Evolutionary conservation across 2,113 vertebrate genomes (phyloP).

Genomic region (Lepus timidus): DNA sequence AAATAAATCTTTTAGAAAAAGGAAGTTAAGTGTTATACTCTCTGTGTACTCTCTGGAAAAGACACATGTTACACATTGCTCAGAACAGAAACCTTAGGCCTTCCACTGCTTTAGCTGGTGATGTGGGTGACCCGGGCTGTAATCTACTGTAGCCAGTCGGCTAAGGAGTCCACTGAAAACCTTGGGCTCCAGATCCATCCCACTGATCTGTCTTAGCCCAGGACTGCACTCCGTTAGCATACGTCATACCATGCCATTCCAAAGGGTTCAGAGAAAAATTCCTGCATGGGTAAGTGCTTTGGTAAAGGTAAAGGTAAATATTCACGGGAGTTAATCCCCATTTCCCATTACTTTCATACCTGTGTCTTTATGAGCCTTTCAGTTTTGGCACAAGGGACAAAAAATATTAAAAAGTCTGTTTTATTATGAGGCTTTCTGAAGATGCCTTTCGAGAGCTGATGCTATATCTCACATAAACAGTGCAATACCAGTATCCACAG

Average conservation of each 20-base stretch:
- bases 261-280: neutral
- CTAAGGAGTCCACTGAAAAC: neutral
- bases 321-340: neutral
- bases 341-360: neutral
- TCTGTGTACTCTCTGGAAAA: neutral
- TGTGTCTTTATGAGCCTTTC: neutral
- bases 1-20: too few species aligned
- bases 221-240: neutral
- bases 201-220: too few species aligned
- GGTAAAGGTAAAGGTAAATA: neutral
- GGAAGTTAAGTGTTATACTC: too few species aligned
- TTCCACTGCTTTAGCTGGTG: neutral
- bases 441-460: constrained; percentile 27
- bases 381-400: neutral
- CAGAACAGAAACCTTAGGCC: neutral
- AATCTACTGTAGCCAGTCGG: neutral
- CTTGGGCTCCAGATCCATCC: rapidly evolving
- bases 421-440: neutral
- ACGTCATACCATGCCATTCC: neutral
- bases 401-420: neutral
- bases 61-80: neutral
- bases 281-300: neutral
- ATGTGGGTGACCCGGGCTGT: too few species aligned
- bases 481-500: neutral
- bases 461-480: neutral